These are phyloP conservation scores for Artemisiospiza belli DNA, from an alignment of 2,113 vertebrate genomes.

Conservation along the genomic window DNA sequence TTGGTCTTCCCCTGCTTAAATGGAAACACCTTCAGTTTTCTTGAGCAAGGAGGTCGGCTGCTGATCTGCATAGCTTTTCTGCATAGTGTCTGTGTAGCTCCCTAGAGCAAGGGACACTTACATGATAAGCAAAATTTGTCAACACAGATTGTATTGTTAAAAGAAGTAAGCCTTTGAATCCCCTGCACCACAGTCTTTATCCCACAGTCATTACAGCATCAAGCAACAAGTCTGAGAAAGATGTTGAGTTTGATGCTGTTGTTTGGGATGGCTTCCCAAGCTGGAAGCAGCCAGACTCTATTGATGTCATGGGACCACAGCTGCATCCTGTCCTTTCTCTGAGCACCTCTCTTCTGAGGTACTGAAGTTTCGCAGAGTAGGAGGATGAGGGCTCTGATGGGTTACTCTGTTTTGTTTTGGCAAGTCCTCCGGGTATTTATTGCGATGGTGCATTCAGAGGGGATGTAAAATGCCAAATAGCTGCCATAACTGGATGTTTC, in stretches of 20 bases:
- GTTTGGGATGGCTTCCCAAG: not conserved
- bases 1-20: not conserved
- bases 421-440: not conserved
- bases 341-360: not conserved
- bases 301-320: not conserved
- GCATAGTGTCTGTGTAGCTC: not conserved
- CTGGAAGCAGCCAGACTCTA: not conserved
- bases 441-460: not conserved
- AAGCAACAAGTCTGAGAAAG: slow-evolving; percentile 14
- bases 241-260: not conserved
- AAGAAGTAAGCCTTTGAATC: slow-evolving; percentile 15
- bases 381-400: not conserved
- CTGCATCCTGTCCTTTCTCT: not conserved
- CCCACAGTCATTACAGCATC: not conserved
- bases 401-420: not conserved
- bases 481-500: slow-evolving; percentile 6
- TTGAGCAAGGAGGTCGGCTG: not conserved
- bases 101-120: not conserved
- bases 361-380: not conserved
- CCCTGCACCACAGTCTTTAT: not conserved
- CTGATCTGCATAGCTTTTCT: not conserved
- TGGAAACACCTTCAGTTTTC: not conserved
- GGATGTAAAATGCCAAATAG: not conserved
- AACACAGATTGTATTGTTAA: not conserved
- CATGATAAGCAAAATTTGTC: not conserved